phyloP scores from a whole-genome alignment of 92 coral and sea anemone genomes.

The Diadumene lineata region DNA sequence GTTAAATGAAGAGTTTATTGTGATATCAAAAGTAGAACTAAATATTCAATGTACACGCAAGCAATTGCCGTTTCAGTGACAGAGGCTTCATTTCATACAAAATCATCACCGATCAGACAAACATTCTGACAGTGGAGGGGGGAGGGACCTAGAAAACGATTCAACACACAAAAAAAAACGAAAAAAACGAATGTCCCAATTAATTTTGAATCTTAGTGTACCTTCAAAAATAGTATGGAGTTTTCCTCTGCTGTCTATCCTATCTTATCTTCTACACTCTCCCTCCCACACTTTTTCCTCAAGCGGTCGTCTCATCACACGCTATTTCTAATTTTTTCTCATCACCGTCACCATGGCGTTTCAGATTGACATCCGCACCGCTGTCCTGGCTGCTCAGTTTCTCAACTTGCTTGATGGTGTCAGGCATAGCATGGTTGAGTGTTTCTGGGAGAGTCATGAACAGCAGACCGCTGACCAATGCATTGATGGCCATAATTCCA shows the following conservation, averaged over 20 bases:
- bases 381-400: background rate
- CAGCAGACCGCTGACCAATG: constrained; percentile 60
- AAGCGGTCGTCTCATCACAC: background rate
- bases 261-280: background rate
- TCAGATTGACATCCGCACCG: constrained; percentile 1
- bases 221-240: background rate
- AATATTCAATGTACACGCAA: too few relatives aligned
- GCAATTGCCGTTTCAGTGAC: too few relatives aligned
- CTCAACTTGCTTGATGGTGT: constrained; percentile 33
- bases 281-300: background rate
- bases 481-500: constrained; percentile 76
- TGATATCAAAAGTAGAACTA: too few relatives aligned
- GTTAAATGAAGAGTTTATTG: too few relatives aligned
- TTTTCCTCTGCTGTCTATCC: background rate
- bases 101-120: too few relatives aligned
- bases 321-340: background rate
- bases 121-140: too few relatives aligned
- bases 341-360: background rate
- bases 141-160: too few relatives aligned
- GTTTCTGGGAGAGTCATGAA: constrained; percentile 84
- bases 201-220: too few relatives aligned
- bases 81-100: too few relatives aligned
- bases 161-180: too few relatives aligned
- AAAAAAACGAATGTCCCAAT: too few relatives aligned
- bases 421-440: constrained; percentile 62